Conservation (phyloP, 2,113 vertebrate species). For the Tylochromis polylepis region DNA sequence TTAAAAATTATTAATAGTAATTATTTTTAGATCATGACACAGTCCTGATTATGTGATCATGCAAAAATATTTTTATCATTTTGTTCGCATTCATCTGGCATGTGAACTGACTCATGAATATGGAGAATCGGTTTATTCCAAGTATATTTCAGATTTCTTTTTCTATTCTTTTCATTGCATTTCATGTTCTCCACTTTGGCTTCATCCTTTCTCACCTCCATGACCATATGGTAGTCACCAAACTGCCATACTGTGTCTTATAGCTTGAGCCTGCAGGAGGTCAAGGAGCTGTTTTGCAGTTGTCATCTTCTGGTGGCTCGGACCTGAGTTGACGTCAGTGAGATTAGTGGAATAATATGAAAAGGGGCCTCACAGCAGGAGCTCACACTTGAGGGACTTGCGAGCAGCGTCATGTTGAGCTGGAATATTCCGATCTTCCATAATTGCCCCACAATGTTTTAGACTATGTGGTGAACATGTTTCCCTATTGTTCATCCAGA, state of each 20-base stretch:
- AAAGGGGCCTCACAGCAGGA: constrained; percentile 22
- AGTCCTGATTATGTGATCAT: not conserved
- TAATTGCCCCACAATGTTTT: constrained; percentile 49
- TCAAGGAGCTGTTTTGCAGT: constrained; percentile 2
- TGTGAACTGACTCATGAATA: not conserved
- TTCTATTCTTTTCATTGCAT: not conserved
- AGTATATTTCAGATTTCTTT: not conserved
- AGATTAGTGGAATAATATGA: constrained; percentile 33
- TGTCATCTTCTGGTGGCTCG: not conserved
- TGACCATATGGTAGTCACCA: not conserved
- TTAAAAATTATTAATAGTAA: too few species aligned
- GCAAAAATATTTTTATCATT: not conserved
- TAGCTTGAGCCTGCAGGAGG: constrained; percentile 5
- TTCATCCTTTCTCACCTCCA: not conserved
- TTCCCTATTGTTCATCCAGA: constrained; percentile 51
- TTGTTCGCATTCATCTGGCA: not conserved
- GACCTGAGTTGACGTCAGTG: constrained; percentile 47
- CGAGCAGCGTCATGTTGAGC: constrained; percentile 29
- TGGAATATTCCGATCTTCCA: constrained; percentile 22
- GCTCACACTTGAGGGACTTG: not conserved
- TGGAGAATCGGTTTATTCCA: not conserved
- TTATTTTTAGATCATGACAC: too few species aligned
- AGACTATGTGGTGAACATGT: constrained; percentile 28
- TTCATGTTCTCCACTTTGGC: not conserved
- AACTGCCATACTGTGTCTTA: not conserved